Evolutionary conservation across 2,888 invertebrate species (phyloP).

Genomic region (Myathropa florea): DNA sequence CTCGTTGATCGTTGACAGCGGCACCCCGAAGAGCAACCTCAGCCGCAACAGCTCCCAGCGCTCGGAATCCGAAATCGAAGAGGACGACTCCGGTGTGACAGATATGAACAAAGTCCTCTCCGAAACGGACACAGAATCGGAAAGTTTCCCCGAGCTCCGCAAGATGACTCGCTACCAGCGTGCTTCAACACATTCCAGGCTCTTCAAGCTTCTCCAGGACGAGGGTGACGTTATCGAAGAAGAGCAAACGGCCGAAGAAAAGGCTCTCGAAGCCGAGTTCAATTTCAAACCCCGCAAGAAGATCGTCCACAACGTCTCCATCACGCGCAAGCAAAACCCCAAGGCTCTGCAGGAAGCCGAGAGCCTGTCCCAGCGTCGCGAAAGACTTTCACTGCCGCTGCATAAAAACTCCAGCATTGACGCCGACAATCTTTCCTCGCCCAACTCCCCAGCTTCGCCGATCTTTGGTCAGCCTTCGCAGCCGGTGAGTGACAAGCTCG

Average conservation of each 20-base stretch:
- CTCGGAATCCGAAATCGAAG: conserved; percentile 82
- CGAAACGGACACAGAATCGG: conserved; percentile 85
- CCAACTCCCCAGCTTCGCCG: conserved; percentile 81
- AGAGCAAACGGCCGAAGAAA: conserved; percentile 75
- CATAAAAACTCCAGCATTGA: conserved; percentile 81
- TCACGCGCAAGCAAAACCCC: conserved; percentile 79
- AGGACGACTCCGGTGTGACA: conserved; percentile 88
- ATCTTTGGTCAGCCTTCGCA: conserved; percentile 80
- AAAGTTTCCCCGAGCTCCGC: conserved; percentile 83
- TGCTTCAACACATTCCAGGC: conserved; percentile 87
- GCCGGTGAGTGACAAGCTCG: conserved; percentile 82
- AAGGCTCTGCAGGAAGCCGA: conserved; percentile 78
- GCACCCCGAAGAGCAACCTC: conserved; percentile 75
- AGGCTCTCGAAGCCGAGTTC: conserved; percentile 72
- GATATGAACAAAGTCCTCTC: conserved; percentile 86
- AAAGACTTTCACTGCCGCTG: conserved; percentile 82
- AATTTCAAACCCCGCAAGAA: conserved; percentile 77
- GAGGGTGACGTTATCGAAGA: conserved; percentile 80
- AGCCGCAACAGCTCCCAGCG: conserved; percentile 79
- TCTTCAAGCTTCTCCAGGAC: conserved; percentile 85
- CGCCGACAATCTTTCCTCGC: conserved; percentile 82
- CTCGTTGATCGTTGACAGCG: conserved; percentile 76
- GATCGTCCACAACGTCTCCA: conserved; percentile 80
- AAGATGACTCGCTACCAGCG: conserved; percentile 85
- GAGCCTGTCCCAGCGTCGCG: conserved; percentile 80